Conservation (phyloP, 2,113 vertebrate genomes). For the Notarius quadriscutis region DNA sequence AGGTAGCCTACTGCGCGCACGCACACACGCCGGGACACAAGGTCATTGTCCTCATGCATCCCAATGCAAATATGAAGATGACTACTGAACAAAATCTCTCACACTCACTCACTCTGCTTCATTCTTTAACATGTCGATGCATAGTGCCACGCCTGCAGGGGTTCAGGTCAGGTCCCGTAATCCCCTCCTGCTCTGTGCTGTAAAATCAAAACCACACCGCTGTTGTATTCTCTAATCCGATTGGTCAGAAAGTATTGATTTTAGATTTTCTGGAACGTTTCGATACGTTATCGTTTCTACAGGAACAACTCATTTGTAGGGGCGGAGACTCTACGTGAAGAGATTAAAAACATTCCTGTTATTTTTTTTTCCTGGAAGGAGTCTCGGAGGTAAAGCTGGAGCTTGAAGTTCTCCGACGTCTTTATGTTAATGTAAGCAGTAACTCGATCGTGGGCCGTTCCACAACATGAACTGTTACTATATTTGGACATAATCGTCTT, state of each 20-base stretch:
- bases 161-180: slow-evolving; percentile 13
- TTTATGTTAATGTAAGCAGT: background rate
- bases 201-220: background rate
- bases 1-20: slow-evolving; percentile 71
- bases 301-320: background rate
- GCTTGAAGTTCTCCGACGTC: background rate
- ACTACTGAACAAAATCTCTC: slow-evolving; percentile 3
- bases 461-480: too few species aligned
- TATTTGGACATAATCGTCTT: background rate
- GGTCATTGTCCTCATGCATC: slow-evolving; percentile 5
- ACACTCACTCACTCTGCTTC: slow-evolving; percentile 22
- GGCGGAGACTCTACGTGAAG: background rate
- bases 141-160: slow-evolving; percentile 22
- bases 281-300: background rate
- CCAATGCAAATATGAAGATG: background rate
- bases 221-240: background rate
- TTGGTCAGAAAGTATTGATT: background rate
- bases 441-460: background rate
- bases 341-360: background rate
- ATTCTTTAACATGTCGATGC: slow-evolving; percentile 30
- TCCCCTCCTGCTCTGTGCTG: background rate
- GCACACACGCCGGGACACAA: background rate
- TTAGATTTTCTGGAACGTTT: background rate
- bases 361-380: background rate
- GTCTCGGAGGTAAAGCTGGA: background rate